phyloP scores from a whole-genome alignment of 2,797 vertebrate genomes.

The Phalloptychus januarius region DNA sequence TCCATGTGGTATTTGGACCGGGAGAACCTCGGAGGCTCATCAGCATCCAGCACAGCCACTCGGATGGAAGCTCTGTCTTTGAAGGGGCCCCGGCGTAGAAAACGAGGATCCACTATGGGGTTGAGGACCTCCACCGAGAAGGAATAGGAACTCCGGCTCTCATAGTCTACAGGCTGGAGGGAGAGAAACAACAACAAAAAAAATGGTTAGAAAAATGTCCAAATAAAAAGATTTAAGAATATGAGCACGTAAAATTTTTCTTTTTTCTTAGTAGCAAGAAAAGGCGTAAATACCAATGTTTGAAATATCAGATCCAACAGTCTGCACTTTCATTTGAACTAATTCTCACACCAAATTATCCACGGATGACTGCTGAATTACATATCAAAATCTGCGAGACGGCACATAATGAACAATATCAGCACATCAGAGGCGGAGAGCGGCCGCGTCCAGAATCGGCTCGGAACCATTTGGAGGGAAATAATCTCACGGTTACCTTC shows the following conservation, averaged over 20 bases:
- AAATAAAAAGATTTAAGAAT: conserved; percentile 2
- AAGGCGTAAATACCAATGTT: conserved; percentile 44
- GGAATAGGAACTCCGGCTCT: conserved; percentile 86
- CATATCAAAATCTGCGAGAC: conserved; percentile 52
- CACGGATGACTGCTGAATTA: conserved; percentile 53
- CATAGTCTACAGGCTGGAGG: conserved; percentile 86
- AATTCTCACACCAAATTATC: conserved; percentile 41
- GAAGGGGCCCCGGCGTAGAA: conserved; percentile 89
- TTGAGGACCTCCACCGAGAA: conserved; percentile 92
- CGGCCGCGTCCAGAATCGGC: conserved; percentile 35
- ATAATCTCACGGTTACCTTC: conserved; percentile 43
- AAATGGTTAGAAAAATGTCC: not conserved
- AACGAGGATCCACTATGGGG: conserved; percentile 89
- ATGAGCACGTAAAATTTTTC: conserved; percentile 28
- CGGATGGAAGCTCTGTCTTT: conserved; percentile 88
- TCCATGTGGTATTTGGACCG: conserved; percentile 84
- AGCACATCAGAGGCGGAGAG: conserved; percentile 36
- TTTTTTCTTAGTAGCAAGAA: conserved; percentile 29
- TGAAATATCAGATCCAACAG: conserved; percentile 33
- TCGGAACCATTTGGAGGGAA: conserved; percentile 27
- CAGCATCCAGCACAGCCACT: conserved; percentile 87
- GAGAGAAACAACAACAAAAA: not conserved
- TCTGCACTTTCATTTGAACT: conserved; percentile 46
- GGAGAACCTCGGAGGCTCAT: conserved; percentile 89
- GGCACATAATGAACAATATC: conserved; percentile 57